Evolutionary conservation across 2,113 vertebrate genomes (phyloP).

Genomic region (Festucalex cinctus): DNA sequence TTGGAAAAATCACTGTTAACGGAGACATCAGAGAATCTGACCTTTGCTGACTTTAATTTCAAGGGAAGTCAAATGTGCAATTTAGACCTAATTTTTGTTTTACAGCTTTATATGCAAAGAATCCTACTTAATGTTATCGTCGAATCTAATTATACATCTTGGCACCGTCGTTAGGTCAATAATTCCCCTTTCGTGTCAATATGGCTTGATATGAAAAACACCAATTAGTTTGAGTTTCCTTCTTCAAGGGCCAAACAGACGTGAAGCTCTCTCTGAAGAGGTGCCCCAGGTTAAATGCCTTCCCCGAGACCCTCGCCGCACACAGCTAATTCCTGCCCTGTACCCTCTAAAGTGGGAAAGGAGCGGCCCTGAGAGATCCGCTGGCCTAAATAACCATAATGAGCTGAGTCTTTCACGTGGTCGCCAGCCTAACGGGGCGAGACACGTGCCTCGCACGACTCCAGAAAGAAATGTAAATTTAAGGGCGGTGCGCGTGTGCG

Average conservation of each 20-base stretch:
- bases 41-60: not conserved
- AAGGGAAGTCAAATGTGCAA: constrained; percentile 4
- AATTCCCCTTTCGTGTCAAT: constrained; percentile 1
- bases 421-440: constrained; percentile 38
- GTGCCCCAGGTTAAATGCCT: constrained; percentile 46
- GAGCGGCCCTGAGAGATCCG: constrained; percentile 20
- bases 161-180: not conserved
- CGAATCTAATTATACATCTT: constrained; percentile 1
- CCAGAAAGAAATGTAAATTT: constrained; percentile 18
- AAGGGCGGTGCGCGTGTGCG: constrained; percentile 2
- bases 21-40: not conserved
- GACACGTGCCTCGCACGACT: constrained; percentile 42
- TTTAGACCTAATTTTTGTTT: not conserved
- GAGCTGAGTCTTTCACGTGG: constrained; percentile 36
- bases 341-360: constrained; percentile 34
- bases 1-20: no score
- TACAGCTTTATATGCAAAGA: not conserved
- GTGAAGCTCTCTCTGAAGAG: constrained; percentile 36
- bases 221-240: constrained; percentile 28
- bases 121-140: not conserved
- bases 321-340: constrained; percentile 44
- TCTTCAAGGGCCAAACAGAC: constrained; percentile 13
- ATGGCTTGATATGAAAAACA: constrained; percentile 27
- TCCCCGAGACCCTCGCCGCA: constrained; percentile 34
- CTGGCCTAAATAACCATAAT: constrained; percentile 67